phyloP scores from a whole-genome alignment of 2,797 vertebrate species.

The Glyptemys insculpta region DNA sequence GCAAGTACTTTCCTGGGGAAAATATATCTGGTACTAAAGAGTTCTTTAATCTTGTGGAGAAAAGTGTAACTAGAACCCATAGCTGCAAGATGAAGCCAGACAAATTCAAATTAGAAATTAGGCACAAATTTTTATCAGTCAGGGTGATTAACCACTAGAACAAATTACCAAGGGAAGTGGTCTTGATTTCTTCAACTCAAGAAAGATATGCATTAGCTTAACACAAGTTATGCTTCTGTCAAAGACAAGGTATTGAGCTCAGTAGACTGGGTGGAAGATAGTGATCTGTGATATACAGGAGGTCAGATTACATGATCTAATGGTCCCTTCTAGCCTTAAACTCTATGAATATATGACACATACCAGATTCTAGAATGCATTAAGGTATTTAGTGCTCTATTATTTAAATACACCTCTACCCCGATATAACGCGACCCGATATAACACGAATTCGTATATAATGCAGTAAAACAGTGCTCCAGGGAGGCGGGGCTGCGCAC shows the following conservation, averaged over 20 bases:
- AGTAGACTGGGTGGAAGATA: background rate
- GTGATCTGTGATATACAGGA: background rate
- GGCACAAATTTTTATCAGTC: background rate
- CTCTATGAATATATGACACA: background rate
- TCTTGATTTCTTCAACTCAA: background rate
- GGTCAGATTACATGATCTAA: background rate
- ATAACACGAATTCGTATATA: too few relatives aligned
- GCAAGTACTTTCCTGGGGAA: background rate
- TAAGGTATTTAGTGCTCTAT: background rate
- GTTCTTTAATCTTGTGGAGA: background rate
- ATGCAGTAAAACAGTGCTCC: too few relatives aligned
- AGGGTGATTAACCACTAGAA: background rate
- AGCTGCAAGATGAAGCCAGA: background rate
- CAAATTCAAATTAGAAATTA: background rate
- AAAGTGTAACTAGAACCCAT: background rate
- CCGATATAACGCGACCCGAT: too few relatives aligned
- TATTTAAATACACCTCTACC: background rate
- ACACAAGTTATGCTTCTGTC: background rate
- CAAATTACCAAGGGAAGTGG: background rate
- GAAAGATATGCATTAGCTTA: background rate
- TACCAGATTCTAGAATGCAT: background rate
- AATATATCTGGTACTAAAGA: background rate
- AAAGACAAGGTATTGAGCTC: background rate
- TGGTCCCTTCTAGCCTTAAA: background rate
- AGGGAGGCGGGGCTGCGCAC: too few relatives aligned